Base-by-base conservation (phyloP, 2,888 invertebrate species). In the Helicoverpa assulta region DNA sequence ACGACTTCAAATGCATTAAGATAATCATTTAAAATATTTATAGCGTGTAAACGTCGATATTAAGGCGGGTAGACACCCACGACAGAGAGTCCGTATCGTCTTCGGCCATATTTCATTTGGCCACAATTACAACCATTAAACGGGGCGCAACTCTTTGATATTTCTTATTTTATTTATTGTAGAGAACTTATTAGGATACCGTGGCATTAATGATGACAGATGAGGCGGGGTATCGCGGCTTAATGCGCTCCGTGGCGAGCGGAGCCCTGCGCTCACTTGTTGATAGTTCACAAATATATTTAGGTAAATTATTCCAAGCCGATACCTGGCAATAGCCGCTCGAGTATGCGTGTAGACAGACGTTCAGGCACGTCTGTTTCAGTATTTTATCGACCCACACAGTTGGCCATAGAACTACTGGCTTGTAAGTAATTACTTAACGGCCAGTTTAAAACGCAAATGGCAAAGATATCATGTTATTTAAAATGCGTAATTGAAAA, bases 181-280 rank as follows among this genome's bases (percentile, higher is more conserved):
- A 91, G 89, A 91, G 89, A 94, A 94, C 94, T 95, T 95, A 95
- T 95, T 95, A 95, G 95, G 94, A 94, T 92, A 85, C 92, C 86
- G 88, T 92, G 93, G 94, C 95, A 92, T 94, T 95, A 95, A 95
- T 95, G 95, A 95, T 95, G 95, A 95, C 95, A 95, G 93, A 95
- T 94, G 94, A 92, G 91, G 90, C 90, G 88, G 88, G 85, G 88
- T 91, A 90, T 90, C 89, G 86, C 82, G 86, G 87, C 90, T 91
- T 94, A 94, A 93, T 93, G 91, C 89, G 90, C 89, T 90, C 87
- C 87, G 86, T 89, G 88, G 88, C 89, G 89, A 89, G 86, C 37
- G 57, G 53, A 57, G 72, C 43, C 86, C 86, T 82, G 85, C 87
- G 89, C 87, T 86, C 84, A 83, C 85, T 85, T 83, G 83, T 85